Evolutionary conservation across 2,113 vertebrate genomes (phyloP).

Genomic region (Anser brachyrhynchus): DNA sequence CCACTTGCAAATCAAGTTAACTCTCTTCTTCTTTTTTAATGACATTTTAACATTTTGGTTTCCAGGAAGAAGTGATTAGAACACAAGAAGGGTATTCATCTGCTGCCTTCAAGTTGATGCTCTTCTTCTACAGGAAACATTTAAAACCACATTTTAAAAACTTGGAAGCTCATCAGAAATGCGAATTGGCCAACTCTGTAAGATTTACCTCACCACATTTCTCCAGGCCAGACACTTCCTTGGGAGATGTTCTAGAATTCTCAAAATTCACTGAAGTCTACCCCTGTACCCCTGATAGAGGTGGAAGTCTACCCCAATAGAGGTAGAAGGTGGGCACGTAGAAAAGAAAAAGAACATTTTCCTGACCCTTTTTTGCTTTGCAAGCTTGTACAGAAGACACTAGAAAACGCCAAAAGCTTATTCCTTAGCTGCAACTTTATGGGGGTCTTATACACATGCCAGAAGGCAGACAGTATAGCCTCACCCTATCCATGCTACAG

Average conservation of each 20-base stretch:
- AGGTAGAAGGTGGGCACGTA: not conserved
- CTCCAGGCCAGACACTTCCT: not conserved
- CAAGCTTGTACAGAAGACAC: not conserved
- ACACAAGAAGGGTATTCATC: not conserved
- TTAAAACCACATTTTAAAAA: not conserved
- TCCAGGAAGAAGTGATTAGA: not conserved
- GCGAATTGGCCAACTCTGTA: accelerated
- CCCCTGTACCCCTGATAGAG: not conserved
- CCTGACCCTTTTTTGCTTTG: not conserved
- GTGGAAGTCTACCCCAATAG: not conserved
- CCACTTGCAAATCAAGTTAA: not conserved
- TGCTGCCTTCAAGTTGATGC: not conserved
- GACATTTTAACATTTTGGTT: not conserved
- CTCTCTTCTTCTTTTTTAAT: not conserved
- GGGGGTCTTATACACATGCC: not conserved
- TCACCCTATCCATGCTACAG: not conserved
- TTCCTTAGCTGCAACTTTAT: not conserved
- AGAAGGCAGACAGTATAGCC: accelerated
- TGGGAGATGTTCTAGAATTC: not conserved
- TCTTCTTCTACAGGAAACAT: not conserved
- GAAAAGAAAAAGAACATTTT: not conserved
- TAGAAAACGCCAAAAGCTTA: not conserved
- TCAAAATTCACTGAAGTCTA: not conserved
- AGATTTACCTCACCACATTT: not conserved
- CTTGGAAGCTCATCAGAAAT: not conserved